Evolutionary conservation across 2,113 vertebrate genomes (phyloP).

Genomic region (Spea multiplicata): DNA sequence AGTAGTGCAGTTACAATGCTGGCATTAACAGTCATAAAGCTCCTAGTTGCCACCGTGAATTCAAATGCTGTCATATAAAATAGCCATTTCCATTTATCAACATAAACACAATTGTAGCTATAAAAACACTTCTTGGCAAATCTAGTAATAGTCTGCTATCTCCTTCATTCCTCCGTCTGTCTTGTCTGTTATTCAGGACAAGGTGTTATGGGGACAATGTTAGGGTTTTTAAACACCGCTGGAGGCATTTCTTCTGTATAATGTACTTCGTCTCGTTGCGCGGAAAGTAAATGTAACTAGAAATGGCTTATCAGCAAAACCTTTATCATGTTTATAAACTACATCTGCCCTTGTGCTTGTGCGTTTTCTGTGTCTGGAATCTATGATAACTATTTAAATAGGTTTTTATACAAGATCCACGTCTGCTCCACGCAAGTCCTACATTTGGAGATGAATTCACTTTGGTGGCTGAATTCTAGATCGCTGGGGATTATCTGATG

Average conservation of each 20-base stretch:
- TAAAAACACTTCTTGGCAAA: not conserved
- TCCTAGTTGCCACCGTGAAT: no score
- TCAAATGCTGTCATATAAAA: not conserved
- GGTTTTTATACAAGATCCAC: no score
- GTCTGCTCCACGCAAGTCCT: not conserved
- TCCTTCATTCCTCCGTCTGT: not conserved
- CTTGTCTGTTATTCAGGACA: not conserved
- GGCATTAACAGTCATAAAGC: no score
- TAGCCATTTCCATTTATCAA: not conserved
- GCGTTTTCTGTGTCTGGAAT: not conserved
- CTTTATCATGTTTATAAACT: not conserved
- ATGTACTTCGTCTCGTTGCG: not conserved
- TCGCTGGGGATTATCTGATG: not conserved
- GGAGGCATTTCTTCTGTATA: not conserved
- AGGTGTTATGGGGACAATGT: not conserved
- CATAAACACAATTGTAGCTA: not conserved
- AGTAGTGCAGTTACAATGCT: no score
- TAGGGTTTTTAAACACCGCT: not conserved
- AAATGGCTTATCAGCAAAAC: not conserved
- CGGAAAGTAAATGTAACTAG: not conserved
- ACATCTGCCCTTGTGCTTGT: not conserved
- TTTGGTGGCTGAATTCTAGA: not conserved
- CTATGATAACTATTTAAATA: no score
- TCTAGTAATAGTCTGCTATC: not conserved
- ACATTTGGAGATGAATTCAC: not conserved